Evolutionary conservation across 1,140 invertebrate genomes (phyloP).

Genomic region (Drosophila mayri): DNA sequence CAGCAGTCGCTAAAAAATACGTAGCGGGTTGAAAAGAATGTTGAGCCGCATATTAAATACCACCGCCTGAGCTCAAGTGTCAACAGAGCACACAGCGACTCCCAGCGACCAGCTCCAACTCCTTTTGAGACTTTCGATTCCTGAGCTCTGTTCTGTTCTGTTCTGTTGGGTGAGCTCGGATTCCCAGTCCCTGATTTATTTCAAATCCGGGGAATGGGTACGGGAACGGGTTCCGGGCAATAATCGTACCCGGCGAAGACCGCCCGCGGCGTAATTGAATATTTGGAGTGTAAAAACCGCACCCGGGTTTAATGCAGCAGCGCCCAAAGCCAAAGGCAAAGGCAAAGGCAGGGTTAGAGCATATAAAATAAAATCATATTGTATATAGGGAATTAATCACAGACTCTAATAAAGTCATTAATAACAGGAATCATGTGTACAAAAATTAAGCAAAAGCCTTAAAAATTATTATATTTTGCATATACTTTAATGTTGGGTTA

Average conservation of each 20-base stretch:
- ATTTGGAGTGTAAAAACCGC: slow-evolving; percentile 81
- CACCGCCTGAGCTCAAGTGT: slow-evolving; percentile 82
- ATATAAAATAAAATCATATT: not conserved
- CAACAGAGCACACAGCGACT: slow-evolving; percentile 58
- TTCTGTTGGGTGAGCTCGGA: not conserved
- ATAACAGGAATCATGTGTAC: not conserved
- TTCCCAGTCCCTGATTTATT: slow-evolving; percentile 24
- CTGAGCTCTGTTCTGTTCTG: slow-evolving; percentile 6
- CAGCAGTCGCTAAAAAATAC: slow-evolving; percentile 53
- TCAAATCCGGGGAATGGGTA: not conserved
- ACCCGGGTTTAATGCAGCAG: slow-evolving; percentile 44
- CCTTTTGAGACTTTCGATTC: slow-evolving; percentile 9
- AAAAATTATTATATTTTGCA: not conserved
- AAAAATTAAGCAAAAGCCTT: not conserved
- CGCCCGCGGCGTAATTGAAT: slow-evolving; percentile 79
- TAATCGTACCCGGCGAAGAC: slow-evolving; percentile 61
- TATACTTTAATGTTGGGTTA: not conserved
- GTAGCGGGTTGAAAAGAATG: slow-evolving; percentile 75
- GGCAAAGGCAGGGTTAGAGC: not conserved
- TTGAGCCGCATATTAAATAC: slow-evolving; percentile 82
- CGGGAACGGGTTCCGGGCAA: slow-evolving; percentile 43
- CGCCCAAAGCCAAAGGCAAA: slow-evolving; percentile 10
- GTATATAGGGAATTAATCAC: slow-evolving; percentile 2
- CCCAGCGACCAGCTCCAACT: slow-evolving; percentile 3
- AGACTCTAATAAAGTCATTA: slow-evolving; percentile 15